Conservation (phyloP, 30 jellyfish, hydroid and myxozoan species). For the Calvadosia cruxmelitensis region DNA sequence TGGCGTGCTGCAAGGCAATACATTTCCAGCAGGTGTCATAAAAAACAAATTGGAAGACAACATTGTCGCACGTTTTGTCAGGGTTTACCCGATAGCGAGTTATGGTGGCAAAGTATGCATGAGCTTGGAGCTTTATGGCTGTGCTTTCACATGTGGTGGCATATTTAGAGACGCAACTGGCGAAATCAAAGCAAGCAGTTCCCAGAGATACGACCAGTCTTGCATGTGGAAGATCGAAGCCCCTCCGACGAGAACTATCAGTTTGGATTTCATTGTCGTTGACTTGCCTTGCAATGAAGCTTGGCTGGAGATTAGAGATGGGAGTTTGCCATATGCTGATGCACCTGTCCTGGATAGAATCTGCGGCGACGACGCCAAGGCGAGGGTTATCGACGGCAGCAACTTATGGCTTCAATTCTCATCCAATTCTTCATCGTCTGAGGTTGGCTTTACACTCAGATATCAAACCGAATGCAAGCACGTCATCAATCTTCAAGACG, state of each 20-base stretch:
- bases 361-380: slow-evolving; percentile 33
- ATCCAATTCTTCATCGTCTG: slow-evolving; percentile 51
- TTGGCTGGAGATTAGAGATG: slow-evolving; percentile 31
- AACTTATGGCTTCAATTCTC: slow-evolving; percentile 27
- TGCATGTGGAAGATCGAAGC: slow-evolving; percentile 44
- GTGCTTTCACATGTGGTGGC: slow-evolving; percentile 47
- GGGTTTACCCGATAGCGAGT: slow-evolving; percentile 30
- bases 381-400: slow-evolving; percentile 5
- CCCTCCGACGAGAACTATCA: slow-evolving; percentile 26
- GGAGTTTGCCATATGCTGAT: slow-evolving; percentile 6
- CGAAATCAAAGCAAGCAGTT: slow-evolving; percentile 40
- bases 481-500: background rate
- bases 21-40: slow-evolving; percentile 7
- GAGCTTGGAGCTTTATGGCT: slow-evolving; percentile 39
- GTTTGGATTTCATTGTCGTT: slow-evolving; percentile 33
- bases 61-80: slow-evolving; percentile 23
- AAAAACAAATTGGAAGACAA: slow-evolving; percentile 13
- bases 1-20: slow-evolving; percentile 20
- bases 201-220: slow-evolving; percentile 20
- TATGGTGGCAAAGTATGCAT: slow-evolving; percentile 21
- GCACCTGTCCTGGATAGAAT: slow-evolving; percentile 2
- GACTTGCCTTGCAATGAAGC: slow-evolving; percentile 47
- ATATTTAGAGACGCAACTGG: slow-evolving; percentile 26
- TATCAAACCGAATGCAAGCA: slow-evolving; percentile 32
- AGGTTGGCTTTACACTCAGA: slow-evolving; percentile 39